Evolutionary conservation across 1,140 invertebrate genomes (phyloP).

Genomic region (Drosophila sturtevanti): DNA sequence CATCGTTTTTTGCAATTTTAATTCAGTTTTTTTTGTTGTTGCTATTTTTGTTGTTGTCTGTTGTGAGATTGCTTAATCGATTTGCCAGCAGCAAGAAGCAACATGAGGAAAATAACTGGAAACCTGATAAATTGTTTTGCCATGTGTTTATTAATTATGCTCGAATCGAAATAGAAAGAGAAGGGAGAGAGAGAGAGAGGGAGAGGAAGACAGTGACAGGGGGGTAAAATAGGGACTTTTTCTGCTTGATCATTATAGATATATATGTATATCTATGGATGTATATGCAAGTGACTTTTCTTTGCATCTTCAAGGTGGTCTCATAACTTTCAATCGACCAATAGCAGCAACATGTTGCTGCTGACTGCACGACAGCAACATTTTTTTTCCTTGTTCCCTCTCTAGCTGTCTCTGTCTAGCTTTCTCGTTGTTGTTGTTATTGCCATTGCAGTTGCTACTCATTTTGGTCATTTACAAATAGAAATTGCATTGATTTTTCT

Average conservation of each 20-base stretch:
- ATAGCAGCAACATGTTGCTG: conserved; percentile 24
- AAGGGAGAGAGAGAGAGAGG: conserved; percentile 9
- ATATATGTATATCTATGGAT: background rate
- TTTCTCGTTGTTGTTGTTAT: conserved; percentile 18
- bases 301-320: conserved; percentile 65
- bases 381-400: conserved; percentile 25
- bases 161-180: conserved; percentile 64
- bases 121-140: conserved; percentile 72
- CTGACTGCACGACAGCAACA: conserved; percentile 22
- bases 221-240: conserved; percentile 30
- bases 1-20: conserved; percentile 55
- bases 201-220: background rate
- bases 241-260: conserved; percentile 23
- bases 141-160: conserved; percentile 80
- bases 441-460: conserved; percentile 34
- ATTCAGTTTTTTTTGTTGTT: conserved; percentile 54
- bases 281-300: background rate
- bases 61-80: conserved; percentile 76
- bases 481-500: conserved; percentile 77
- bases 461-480: conserved; percentile 81
- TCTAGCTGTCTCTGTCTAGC: background rate
- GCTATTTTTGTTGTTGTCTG: conserved; percentile 2
- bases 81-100: conserved; percentile 58
- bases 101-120: background rate
- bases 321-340: conserved; percentile 26